Percentiles rank a stretch among this genome's conserved stretches.
These are phyloP conservation scores for Pseudomyrmex sp. DNA, from an alignment of 1,140 invertebrate species.

Conservation along the genomic window DNA sequence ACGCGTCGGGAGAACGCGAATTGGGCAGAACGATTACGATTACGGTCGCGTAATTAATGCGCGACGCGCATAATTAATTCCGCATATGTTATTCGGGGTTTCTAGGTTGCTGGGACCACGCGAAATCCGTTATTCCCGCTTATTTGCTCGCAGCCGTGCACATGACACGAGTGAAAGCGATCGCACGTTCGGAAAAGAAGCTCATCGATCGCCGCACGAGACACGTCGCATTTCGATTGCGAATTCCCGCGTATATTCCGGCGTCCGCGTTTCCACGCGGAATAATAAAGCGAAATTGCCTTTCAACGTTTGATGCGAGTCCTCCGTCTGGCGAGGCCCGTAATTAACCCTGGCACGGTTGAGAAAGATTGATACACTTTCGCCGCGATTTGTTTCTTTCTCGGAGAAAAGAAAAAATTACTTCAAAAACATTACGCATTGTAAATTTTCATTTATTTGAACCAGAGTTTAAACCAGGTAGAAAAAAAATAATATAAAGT, in stretches of 20 bases:
- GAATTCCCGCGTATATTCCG: slow-evolving; percentile 21
- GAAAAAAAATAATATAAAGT: no score
- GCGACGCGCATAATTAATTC: slow-evolving; percentile 3
- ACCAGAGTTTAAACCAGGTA: not conserved
- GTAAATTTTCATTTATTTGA: not conserved
- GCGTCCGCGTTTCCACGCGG: slow-evolving; percentile 18
- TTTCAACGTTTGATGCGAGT: slow-evolving; percentile 21
- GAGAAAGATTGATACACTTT: not conserved
- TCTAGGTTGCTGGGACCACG: slow-evolving; percentile 81
- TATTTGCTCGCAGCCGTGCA: slow-evolving; percentile 42
- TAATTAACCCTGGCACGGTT: slow-evolving; percentile 43
- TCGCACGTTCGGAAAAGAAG: slow-evolving; percentile 51
- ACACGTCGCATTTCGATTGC: slow-evolving; percentile 40
- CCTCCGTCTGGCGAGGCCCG: slow-evolving; percentile 3
- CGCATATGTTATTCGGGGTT: slow-evolving; percentile 76
- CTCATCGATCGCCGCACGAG: slow-evolving; percentile 9
- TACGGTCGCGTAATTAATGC: slow-evolving; percentile 40
- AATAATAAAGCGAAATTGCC: slow-evolving; percentile 45
- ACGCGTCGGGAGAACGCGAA: not conserved
- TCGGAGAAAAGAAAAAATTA: not conserved
- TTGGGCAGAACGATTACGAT: slow-evolving; percentile 57
- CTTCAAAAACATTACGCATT: not conserved
- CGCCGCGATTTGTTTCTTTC: not conserved
- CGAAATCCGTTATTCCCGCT: slow-evolving; percentile 79
- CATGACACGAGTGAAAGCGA: slow-evolving; percentile 78